These are phyloP conservation scores for Branchinecta sandiegonensis DNA, from an alignment of 2,888 invertebrate species.

Conservation along the genomic window DNA sequence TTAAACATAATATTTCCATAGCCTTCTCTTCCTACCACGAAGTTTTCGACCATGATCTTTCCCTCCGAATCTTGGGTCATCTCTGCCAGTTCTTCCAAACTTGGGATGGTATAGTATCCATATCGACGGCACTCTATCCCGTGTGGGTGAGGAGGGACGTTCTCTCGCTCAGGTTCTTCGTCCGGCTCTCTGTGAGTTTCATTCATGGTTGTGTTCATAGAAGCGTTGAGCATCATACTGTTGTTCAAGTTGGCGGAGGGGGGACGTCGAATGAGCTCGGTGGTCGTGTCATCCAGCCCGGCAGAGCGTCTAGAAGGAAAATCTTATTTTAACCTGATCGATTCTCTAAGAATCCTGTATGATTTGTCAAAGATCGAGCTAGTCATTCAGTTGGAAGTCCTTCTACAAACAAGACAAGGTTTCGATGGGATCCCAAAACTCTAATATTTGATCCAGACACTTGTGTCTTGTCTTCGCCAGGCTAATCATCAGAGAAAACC, in stretches of 20 bases:
- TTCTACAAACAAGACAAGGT: no score
- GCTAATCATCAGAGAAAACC: no score
- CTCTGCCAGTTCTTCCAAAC: conserved; percentile 59
- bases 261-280: background rate
- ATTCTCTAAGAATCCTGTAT: no score
- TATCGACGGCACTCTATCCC: conserved; percentile 56
- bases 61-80: conserved; percentile 54
- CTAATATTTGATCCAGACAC: no score
- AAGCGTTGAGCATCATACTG: background rate
- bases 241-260: background rate
- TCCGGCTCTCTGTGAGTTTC: conserved; percentile 24
- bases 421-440: no score
- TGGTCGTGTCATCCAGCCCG: background rate
- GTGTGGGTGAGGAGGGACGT: conserved; percentile 46
- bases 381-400: no score
- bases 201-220: background rate
- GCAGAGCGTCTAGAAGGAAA: background rate
- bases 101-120: conserved; percentile 84
- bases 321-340: background rate
- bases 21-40: conserved; percentile 73
- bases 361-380: no score
- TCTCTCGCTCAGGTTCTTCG: conserved; percentile 30
- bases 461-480: no score
- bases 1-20: conserved; percentile 81
- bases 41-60: conserved; percentile 64